These are phyloP conservation scores for Heteractis magnifica DNA, from an alignment of 92 coral and sea anemone genomes.

Conservation along the genomic window DNA sequence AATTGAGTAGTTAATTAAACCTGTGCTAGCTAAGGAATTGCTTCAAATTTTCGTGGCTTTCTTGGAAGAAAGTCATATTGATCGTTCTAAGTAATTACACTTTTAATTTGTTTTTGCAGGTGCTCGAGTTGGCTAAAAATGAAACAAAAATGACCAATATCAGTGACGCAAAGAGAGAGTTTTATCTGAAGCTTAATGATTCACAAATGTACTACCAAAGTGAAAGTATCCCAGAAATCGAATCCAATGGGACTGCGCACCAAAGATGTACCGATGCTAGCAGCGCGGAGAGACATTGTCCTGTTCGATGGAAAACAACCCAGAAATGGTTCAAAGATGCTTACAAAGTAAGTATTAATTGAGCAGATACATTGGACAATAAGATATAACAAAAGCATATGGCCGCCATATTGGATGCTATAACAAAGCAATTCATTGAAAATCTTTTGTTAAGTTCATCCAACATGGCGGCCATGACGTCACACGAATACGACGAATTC, in stretches of 20 bases:
- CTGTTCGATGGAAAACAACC: conserved; percentile 89
- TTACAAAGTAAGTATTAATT: conserved; percentile 16
- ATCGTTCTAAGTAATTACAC: not conserved
- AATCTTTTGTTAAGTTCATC: too few relatives aligned
- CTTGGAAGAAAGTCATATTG: too few relatives aligned
- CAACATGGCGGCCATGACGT: too few relatives aligned
- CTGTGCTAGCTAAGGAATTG: too few relatives aligned
- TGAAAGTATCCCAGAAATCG: conserved; percentile 62
- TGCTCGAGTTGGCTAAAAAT: conserved; percentile 63
- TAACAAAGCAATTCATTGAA: too few relatives aligned
- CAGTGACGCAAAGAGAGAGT: conserved; percentile 48
- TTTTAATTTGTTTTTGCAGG: conserved; percentile 33
- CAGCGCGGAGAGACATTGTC: conserved; percentile 72
- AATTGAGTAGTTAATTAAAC: too few relatives aligned
- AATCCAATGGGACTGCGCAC: conserved; percentile 72
- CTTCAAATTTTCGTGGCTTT: too few relatives aligned
- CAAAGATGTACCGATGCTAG: conserved; percentile 43
- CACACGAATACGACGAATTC: too few relatives aligned
- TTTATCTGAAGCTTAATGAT: conserved; percentile 44
- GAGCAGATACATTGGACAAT: not conserved
- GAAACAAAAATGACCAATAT: conserved; percentile 43
- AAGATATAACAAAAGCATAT: too few relatives aligned
- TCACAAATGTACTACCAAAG: conserved; percentile 43
- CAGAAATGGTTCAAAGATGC: conserved; percentile 65
- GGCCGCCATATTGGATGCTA: too few relatives aligned